Base-by-base conservation (phyloP, 1,140 invertebrate species). In the Eumeta japonica region DNA sequence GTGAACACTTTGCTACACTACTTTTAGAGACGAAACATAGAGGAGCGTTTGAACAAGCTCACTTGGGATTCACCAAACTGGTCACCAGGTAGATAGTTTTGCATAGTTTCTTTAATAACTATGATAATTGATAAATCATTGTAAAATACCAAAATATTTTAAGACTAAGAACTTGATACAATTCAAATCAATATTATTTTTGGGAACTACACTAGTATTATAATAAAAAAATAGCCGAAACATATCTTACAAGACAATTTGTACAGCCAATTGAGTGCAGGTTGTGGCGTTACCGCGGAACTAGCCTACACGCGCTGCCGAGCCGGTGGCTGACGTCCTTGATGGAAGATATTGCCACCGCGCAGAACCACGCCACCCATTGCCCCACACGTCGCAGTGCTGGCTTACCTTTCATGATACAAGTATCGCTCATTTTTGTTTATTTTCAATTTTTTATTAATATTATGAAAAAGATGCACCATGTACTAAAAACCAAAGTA, bases 41-140 rank as follows among this genome's bases (percentile, higher is more conserved):
- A 45, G 94, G 94, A 2, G 94, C 94, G 27, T 97, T 97, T 76
- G 94, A 98, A 65, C 89, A 97, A 72, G 90, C 90, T 3, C 92
- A 92, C 66, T 82, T 93, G 38, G 94, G 92, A 3, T 97, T 96
- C 73, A 82, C 80, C 12, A 82, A 84, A 52, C 68, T 95, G 19
- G 86, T 88, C 37, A 56, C 58, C 3, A 58, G 68, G 68, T 73
- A 4, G 42, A 28, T n/a, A n/a, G n/a, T n/a, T n/a, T n/a, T n/a
- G n/a, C n/a, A n/a, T n/a, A n/a, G n/a, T n/a, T n/a, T n/a, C n/a
- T n/a, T n/a, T n/a, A n/a, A n/a, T n/a, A n/a, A n/a, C n/a, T n/a
- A n/a, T n/a, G n/a, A n/a, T n/a, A n/a, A n/a, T n/a, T n/a, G n/a
- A n/a, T n/a, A n/a, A n/a, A n/a, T n/a, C n/a, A n/a, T n/a, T n/a